Evolutionary conservation across 2,113 vertebrate genomes (phyloP).

Genomic region (Microcebus tavaratra): DNA sequence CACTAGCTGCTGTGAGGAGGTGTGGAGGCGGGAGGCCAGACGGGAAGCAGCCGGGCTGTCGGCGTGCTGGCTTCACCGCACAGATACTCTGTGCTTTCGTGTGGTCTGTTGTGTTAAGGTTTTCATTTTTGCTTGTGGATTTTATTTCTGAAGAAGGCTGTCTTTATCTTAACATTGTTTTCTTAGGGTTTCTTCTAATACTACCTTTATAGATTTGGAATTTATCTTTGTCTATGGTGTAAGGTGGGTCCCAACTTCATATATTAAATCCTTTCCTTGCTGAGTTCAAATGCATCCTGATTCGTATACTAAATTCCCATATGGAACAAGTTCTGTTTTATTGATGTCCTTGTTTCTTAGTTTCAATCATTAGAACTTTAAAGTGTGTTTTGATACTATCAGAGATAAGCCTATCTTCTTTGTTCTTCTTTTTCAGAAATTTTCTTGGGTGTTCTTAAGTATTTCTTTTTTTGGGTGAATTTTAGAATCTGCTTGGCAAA

Average conservation of each 20-base stretch:
- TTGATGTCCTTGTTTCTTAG: background rate
- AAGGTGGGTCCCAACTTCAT: background rate
- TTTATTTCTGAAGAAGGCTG: background rate
- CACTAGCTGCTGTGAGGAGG: background rate
- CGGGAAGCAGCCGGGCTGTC: background rate
- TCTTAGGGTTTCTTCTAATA: background rate
- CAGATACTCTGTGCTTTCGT: no score
- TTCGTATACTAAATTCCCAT: rapidly evolving
- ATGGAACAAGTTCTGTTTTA: background rate
- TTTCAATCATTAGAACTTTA: background rate
- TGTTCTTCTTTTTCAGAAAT: background rate
- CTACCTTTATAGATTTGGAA: background rate
- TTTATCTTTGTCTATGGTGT: background rate
- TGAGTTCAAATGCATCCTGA: background rate
- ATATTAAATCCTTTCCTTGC: background rate
- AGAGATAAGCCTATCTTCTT: background rate
- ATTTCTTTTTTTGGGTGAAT: background rate
- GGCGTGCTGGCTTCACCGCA: background rate
- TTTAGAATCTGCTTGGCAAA: background rate
- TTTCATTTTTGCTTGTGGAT: background rate
- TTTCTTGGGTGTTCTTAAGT: background rate
- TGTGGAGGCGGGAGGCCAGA: rapidly evolving
- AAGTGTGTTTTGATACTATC: background rate
- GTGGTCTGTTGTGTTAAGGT: background rate
- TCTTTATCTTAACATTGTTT: slow-evolving; percentile 7